phyloP scores from a whole-genome alignment of 1,140 invertebrate genomes.

The Ips nitidus region DNA sequence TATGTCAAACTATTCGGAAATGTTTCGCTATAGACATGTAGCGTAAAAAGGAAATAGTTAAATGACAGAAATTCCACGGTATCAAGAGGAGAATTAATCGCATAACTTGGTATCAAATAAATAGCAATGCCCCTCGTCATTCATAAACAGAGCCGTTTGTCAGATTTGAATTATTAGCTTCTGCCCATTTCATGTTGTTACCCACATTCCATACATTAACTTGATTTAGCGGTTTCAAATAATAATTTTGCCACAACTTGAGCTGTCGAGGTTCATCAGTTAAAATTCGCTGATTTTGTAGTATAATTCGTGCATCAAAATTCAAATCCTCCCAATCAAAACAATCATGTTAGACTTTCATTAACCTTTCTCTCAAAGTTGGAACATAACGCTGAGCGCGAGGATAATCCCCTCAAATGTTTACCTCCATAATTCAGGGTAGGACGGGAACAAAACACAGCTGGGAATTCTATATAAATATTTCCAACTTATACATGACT shows the following conservation, averaged over 20 bases:
- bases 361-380: not conserved
- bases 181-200: not conserved
- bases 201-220: constrained; percentile 1
- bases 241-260: not conserved
- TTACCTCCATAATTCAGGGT: constrained; percentile 22
- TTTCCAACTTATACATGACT: constrained; percentile 25
- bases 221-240: constrained; percentile 1
- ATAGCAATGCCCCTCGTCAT: constrained; percentile 1
- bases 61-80: not conserved
- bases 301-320: not conserved
- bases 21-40: no score
- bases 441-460: constrained; percentile 20
- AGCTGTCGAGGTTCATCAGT: not conserved
- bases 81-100: not conserved
- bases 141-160: constrained; percentile 4
- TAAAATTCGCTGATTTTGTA: not conserved
- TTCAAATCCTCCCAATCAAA: constrained; percentile 3
- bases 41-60: not conserved
- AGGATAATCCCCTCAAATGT: constrained; percentile 18
- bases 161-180: constrained; percentile 6
- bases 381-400: constrained; percentile 7
- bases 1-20: not conserved
- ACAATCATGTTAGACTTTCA: constrained; percentile 1
- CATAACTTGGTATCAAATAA: not conserved
- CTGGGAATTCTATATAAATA: constrained; percentile 28